Evolutionary conservation across 1,140 invertebrate genomes (phyloP).

Genomic region (Trinorchestia longiramus): DNA sequence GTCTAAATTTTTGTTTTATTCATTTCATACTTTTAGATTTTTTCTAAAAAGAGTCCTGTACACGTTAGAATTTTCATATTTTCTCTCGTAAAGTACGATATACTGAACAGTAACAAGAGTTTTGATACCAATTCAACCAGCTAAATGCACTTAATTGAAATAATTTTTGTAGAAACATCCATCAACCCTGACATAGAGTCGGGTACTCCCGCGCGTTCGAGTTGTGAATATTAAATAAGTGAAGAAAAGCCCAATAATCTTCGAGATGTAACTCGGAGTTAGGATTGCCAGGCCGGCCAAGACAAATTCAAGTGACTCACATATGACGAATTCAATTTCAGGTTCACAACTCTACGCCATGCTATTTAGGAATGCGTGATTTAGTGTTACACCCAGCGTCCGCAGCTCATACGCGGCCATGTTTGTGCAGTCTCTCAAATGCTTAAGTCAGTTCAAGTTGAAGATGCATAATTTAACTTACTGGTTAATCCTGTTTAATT

Average conservation of each 20-base stretch:
- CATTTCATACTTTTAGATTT: too few relatives aligned
- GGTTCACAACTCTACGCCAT: not conserved
- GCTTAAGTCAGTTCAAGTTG: too few relatives aligned
- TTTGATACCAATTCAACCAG: too few relatives aligned
- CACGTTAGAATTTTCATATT: too few relatives aligned
- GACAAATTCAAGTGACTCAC: not conserved
- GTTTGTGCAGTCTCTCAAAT: not conserved
- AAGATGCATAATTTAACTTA: too few relatives aligned
- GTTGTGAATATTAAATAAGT: not conserved
- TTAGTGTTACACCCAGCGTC: not conserved
- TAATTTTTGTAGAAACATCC: too few relatives aligned
- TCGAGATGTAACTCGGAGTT: not conserved
- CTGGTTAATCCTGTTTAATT: too few relatives aligned
- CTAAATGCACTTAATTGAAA: too few relatives aligned
- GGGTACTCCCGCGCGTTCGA: not conserved
- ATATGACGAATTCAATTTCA: not conserved
- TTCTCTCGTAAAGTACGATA: too few relatives aligned
- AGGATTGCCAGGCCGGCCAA: not conserved
- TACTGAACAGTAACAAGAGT: too few relatives aligned
- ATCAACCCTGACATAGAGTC: not conserved
- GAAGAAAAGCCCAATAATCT: not conserved
- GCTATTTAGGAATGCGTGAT: not conserved
- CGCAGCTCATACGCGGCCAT: not conserved
- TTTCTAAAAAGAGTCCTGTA: too few relatives aligned
- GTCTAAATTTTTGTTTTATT: too few relatives aligned